Percentiles rank a stretch among this genome's conserved stretches.
Evolutionary conservation across 2,797 vertebrate species (phyloP).

Genomic region (Steatocranus sp.): DNA sequence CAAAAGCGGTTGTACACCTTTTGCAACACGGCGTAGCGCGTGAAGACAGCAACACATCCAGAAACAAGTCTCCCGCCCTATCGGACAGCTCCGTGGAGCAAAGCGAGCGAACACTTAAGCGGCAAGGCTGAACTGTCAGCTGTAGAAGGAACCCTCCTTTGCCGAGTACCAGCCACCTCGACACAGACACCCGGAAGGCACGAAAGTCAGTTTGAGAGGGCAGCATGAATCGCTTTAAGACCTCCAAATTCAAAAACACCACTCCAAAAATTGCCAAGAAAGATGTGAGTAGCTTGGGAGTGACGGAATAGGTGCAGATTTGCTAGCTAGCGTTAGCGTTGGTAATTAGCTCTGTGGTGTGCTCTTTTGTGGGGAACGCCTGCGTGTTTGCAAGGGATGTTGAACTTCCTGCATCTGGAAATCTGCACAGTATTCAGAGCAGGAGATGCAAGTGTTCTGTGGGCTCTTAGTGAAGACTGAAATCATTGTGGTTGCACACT

Average conservation of each 20-base stretch:
- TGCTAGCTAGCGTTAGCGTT: slow-evolving; percentile 30
- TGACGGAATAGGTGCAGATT: not conserved
- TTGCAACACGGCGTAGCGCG: not conserved
- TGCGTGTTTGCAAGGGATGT: slow-evolving; percentile 53
- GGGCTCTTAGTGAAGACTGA: not conserved
- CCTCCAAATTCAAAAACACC: slow-evolving; percentile 91
- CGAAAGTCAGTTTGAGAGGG: slow-evolving; percentile 53
- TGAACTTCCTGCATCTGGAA: slow-evolving; percentile 70
- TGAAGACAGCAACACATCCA: fast-evolving
- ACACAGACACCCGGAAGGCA: slow-evolving; percentile 77
- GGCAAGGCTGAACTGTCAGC: slow-evolving; percentile 56
- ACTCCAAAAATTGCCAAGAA: slow-evolving; percentile 84
- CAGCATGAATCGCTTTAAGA: slow-evolving; percentile 92
- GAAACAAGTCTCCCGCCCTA: not conserved
- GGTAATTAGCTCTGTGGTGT: slow-evolving; percentile 21
- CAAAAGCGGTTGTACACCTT: not conserved
- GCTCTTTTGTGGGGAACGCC: slow-evolving; percentile 45
- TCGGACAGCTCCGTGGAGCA: not conserved
- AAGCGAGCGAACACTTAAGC: slow-evolving; percentile 23
- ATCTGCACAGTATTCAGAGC: slow-evolving; percentile 4
- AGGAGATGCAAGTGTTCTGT: not conserved
- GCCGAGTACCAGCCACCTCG: slow-evolving; percentile 42
- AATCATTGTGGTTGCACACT: slow-evolving; percentile 12
- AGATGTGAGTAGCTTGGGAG: slow-evolving; percentile 80
- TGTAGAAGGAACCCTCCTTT: slow-evolving; percentile 34